Evolutionary conservation across 2,113 vertebrate species (phyloP), one percentile per base, ranked within the genome.

Genomic region (Chauna torquata): DNA sequence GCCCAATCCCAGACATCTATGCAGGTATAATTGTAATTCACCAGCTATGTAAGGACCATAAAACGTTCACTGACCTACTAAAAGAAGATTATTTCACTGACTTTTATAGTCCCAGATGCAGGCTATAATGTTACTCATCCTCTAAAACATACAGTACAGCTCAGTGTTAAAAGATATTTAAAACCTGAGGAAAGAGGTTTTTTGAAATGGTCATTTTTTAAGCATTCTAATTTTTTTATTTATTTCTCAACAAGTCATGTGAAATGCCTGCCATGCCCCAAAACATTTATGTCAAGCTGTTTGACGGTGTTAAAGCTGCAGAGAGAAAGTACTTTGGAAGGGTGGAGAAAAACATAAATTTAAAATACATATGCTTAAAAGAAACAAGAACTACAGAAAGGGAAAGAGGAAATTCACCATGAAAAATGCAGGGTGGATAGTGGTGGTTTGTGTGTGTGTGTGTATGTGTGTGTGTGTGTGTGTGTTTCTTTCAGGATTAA

Each of bases 261-360:
- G 27, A 59, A 77, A 34, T 65, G 11, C 3, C 4, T 52, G 20
- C 2, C 1, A 1, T 40, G 12, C 1, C 7, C 11, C 8, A 38
- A 49, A 71, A 59, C 3, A 45, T 4, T 9, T n/a, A n/a, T 23
- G 8, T 34, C 17, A 70, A 57, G 13, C 12, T 44, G 4, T 13
- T 62, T 50, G 32, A 22, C 5, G 23, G 2, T 16, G 6, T 79
- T 50, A 58, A 52, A 62, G 13, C 5, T 32, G 84, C 15, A 32
- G 20, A 71, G 25, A 64, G 4, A 7, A 71, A 30, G 27, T 32
- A 1, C 8, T 79, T 24, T 45, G 11, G 7, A 47, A 7, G 16
- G 45, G 22, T 57, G 28, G 11, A 44, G 17, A 70, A 69, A 45
- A 59, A 25, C 25, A 2, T 40, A 64, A 57, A 88, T 65, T 30